phyloP scores from a whole-genome alignment of 2,797 vertebrate species.

The Sardinella longiceps region DNA sequence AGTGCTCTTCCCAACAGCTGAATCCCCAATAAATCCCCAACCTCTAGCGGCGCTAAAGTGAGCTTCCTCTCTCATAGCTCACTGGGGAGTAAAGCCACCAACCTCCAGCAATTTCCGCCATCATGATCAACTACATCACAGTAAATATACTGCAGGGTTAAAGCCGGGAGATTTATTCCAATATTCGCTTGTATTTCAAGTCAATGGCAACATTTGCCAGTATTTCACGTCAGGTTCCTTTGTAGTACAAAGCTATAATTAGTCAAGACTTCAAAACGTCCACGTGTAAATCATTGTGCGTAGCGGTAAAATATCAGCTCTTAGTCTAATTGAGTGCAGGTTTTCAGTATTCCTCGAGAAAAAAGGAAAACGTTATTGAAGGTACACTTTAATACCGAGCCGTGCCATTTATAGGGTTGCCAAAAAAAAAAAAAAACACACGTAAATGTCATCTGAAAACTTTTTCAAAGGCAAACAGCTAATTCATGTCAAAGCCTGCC shows the following conservation, averaged over 20 bases:
- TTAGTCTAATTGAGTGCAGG: neutral
- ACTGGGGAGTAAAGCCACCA: neutral
- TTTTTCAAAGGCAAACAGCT: slow-evolving; percentile 7
- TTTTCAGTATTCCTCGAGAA: neutral
- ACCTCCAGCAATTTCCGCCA: neutral
- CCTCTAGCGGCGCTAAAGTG: neutral
- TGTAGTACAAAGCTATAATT: neutral
- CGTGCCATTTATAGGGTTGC: neutral
- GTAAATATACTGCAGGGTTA: neutral
- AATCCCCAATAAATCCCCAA: slow-evolving; percentile 9
- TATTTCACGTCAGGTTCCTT: slow-evolving; percentile 16
- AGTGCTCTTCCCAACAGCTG: slow-evolving; percentile 18
- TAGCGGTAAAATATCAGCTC: neutral
- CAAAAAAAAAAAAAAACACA: neutral
- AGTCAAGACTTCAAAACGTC: neutral
- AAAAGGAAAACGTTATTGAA: neutral
- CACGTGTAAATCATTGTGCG: neutral
- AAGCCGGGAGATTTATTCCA: neutral
- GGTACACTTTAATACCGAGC: neutral
- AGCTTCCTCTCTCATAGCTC: neutral
- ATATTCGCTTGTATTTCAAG: neutral
- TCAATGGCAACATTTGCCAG: neutral
- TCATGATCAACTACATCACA: neutral
- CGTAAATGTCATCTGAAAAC: slow-evolving; percentile 10
- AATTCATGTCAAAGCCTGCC: neutral